Evolutionary conservation across 1,140 invertebrate species (phyloP), one percentile per base, ranked within the genome.

Genomic region (Anoplolepis gracilipes): DNA sequence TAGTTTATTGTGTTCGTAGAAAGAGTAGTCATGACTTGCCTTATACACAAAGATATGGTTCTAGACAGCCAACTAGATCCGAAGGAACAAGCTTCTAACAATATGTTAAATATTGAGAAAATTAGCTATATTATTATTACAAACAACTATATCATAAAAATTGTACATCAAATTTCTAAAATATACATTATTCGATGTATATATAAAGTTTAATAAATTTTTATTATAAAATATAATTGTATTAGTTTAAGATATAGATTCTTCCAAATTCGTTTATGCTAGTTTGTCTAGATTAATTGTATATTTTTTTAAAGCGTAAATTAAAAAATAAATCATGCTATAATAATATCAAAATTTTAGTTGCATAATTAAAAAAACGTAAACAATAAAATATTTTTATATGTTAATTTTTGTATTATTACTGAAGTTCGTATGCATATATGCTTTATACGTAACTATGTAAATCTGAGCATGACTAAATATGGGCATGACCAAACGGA

Each of bases 11-110:
- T n/a, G 7, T 93, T 65, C 90, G 93, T 42, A 92, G 85, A 81
- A 91, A 88, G 61, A 91, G 92, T 57, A 93, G 91, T 69, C 91
- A 93, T 3, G 93, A 96, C 89, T 84, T 96, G 33, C 90, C 93
- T 42, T 95, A 92, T 69, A 92, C 93, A 1, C 93, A 94, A 87
- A 84, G 94, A 85, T 95, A 95, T 61, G 93, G 93, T 53, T 93
- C 94, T 10, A 92, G 93, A 90, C 91, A 94, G 39, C 88, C 92
- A 33, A 91, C 94, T 30, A 91, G 92, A 78, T 77, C 92, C 59
- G 92, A 93, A 84, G 90, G 91, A 87, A 92, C 92, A 25, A 93
- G 87, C 86, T 92, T 94, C 84, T 93, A 90, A 90, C 33, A 59
- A 22, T 53, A 36, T n/a, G 11, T 70, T 53, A 28, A 10, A 70